Percentiles rank a stretch among this genome's conserved stretches.
phyloP scores from a whole-genome alignment of 2,888 invertebrate genomes.

The Gisinianus flammeolus region DNA sequence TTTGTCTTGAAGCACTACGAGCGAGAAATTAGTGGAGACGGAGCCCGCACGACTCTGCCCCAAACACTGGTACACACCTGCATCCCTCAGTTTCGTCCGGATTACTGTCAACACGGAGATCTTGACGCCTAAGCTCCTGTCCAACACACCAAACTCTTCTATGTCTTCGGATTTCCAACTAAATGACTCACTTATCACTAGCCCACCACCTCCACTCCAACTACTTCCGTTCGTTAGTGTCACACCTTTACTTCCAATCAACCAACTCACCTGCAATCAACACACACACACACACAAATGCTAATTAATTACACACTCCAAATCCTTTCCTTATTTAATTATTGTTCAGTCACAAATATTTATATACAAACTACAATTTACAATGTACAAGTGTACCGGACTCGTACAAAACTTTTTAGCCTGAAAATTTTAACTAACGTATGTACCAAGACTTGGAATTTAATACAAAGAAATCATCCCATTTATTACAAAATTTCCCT shows the following conservation, averaged over 20 bases:
- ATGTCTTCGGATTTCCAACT: slow-evolving; percentile 64
- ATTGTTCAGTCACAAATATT: no score
- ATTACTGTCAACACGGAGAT: slow-evolving; percentile 77
- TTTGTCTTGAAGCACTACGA: slow-evolving; percentile 71
- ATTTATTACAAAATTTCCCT: no score
- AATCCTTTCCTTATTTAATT: no score
- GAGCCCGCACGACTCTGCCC: slow-evolving; percentile 82
- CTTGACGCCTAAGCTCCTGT: slow-evolving; percentile 61
- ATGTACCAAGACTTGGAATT: no score
- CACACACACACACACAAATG: slow-evolving; percentile 20
- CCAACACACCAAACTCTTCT: slow-evolving; percentile 64
- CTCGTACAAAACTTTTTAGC: no score
- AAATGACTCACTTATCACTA: slow-evolving; percentile 36
- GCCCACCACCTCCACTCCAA: slow-evolving; percentile 37
- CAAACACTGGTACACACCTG: slow-evolving; percentile 76
- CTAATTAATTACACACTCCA: no score
- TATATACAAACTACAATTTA: no score
- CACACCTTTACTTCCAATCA: slow-evolving; percentile 51
- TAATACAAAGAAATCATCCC: no score
- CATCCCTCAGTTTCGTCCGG: slow-evolving; percentile 75
- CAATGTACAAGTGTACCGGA: no score
- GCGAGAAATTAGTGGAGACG: slow-evolving; percentile 75
- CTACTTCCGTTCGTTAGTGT: slow-evolving; percentile 48
- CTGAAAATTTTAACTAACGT: no score
- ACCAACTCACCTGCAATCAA: slow-evolving; percentile 52